Conservation (phyloP, 2,888 invertebrate species). For the Heliconius sara region DNA sequence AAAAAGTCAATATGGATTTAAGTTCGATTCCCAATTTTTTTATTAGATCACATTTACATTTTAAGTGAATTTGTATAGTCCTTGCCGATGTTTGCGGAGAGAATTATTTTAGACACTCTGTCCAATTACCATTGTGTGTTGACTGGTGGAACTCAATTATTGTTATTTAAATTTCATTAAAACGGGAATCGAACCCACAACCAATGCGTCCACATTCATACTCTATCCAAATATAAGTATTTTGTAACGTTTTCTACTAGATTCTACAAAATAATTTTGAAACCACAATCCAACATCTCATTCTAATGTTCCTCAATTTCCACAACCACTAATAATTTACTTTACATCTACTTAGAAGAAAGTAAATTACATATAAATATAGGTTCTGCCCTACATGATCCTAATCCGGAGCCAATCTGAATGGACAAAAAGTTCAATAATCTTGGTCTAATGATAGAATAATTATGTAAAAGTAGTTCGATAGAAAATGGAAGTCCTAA, state of each 20-base stretch:
- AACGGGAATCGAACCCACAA: no score
- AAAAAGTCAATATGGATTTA: background rate
- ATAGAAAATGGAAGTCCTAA: conserved; percentile 28
- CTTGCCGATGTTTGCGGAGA: no score
- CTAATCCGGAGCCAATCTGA: conserved; percentile 34
- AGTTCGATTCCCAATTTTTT: background rate
- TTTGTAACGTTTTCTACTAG: no score
- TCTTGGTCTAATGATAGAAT: conserved; percentile 37
- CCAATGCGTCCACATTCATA: no score
- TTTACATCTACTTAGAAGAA: conserved; percentile 13
- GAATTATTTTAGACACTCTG: no score
- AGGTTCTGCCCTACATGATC: conserved; percentile 34
- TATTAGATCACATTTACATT: background rate
- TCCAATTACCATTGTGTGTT: no score
- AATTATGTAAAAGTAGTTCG: conserved; percentile 41
- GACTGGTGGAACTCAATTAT: no score
- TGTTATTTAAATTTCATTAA: no score
- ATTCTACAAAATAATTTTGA: background rate
- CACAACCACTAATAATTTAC: background rate
- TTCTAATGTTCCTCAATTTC: background rate
- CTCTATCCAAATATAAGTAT: no score
- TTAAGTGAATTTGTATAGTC: background rate
- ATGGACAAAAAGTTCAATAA: conserved; percentile 37
- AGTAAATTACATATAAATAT: conserved; percentile 27
- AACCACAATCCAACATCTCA: background rate